Conservation (phyloP, 2,888 invertebrate species). For the Dolichopus griseipennis region DNA sequence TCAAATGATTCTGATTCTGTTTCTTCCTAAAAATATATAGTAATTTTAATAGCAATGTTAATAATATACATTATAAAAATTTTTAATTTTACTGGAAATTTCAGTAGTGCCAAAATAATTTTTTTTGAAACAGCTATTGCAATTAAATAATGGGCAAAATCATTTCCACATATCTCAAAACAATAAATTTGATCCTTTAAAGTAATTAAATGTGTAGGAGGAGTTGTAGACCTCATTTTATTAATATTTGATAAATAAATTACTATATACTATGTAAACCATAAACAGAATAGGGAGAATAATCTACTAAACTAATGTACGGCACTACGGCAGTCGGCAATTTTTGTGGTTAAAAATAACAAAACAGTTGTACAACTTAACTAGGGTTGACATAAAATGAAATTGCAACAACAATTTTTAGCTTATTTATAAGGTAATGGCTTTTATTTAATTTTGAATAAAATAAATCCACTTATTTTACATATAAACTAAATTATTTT, state of each 20-base stretch:
- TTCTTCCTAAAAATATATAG: slow-evolving; percentile 39
- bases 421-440: too few relatives aligned
- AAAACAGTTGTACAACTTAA: too few relatives aligned
- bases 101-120: slow-evolving; percentile 49
- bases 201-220: slow-evolving; percentile 44
- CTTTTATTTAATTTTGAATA: too few relatives aligned
- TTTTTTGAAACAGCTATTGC: slow-evolving; percentile 51
- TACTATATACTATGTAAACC: too few relatives aligned
- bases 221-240: slow-evolving; percentile 30
- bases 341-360: too few relatives aligned
- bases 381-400: too few relatives aligned
- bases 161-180: slow-evolving; percentile 54
- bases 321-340: too few relatives aligned
- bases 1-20: slow-evolving; percentile 47
- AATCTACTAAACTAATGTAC: too few relatives aligned
- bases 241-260: background rate
- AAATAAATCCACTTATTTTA: too few relatives aligned
- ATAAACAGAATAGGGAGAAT: too few relatives aligned
- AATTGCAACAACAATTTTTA: too few relatives aligned
- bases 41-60: slow-evolving; percentile 24
- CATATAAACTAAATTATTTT: too few relatives aligned
- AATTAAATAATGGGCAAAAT: slow-evolving; percentile 56
- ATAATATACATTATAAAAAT: slow-evolving; percentile 13
- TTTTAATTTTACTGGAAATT: slow-evolving; percentile 46
- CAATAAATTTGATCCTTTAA: slow-evolving; percentile 49